Conservation (phyloP, 2,797 vertebrate species). For the Cephalopachus bancanus region DNA sequence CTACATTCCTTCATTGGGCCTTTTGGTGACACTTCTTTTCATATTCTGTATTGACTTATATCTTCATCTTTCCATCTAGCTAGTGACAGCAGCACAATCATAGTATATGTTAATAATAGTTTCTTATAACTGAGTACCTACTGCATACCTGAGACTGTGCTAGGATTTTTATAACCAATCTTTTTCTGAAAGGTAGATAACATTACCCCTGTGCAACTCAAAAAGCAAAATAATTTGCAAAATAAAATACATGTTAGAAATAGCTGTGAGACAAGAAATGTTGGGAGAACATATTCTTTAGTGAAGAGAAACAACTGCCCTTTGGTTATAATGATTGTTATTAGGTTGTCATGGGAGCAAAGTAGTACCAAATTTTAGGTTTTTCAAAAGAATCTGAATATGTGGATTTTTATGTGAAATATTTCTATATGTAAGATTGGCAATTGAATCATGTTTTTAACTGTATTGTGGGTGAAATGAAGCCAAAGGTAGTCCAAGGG, state of each 20-base stretch:
- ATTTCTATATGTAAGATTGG: background rate
- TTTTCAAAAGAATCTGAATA: background rate
- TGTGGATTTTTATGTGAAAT: constrained; percentile 12
- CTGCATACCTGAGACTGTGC: background rate
- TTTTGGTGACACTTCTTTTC: background rate
- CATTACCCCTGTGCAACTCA: background rate
- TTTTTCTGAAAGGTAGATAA: background rate
- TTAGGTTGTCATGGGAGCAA: background rate
- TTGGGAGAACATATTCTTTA: background rate
- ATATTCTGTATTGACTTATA: background rate
- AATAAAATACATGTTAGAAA: background rate
- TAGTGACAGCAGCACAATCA: too few species aligned
- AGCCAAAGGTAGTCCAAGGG: background rate
- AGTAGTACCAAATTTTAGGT: background rate
- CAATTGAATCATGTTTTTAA: background rate
- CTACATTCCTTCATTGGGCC: background rate
- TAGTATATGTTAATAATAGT: background rate
- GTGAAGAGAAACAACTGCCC: background rate
- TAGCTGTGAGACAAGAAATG: background rate
- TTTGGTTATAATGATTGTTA: background rate
- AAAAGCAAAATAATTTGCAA: background rate
- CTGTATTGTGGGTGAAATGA: background rate
- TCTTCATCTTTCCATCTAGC: background rate
- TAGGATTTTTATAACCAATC: background rate
- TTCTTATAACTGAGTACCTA: background rate